Evolutionary conservation across 2,113 vertebrate species (phyloP).

Genomic region (Colius striatus): DNA sequence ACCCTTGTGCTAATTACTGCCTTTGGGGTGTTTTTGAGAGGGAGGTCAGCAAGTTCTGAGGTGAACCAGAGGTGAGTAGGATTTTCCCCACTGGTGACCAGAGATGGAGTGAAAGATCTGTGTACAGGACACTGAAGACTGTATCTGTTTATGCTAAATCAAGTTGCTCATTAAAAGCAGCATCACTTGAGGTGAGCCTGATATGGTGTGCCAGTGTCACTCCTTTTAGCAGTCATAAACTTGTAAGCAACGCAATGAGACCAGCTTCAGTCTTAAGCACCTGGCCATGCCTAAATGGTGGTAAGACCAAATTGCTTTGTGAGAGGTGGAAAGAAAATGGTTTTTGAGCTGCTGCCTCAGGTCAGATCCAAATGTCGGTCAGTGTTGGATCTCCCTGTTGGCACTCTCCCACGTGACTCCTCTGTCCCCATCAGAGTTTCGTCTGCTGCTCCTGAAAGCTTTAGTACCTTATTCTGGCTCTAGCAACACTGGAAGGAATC

Average conservation of each 20-base stretch:
- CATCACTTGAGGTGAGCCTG: background rate
- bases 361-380: background rate
- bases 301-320: background rate
- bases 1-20: background rate
- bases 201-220: background rate
- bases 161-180: constrained; percentile 28
- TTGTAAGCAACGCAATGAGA: background rate
- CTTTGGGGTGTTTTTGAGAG: background rate
- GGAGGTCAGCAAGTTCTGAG: background rate
- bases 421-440: constrained; percentile 6
- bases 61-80: background rate
- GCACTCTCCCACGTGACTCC: background rate
- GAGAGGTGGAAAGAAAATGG: background rate
- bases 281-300: background rate
- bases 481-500: constrained; percentile 28
- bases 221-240: background rate
- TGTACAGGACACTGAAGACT: background rate
- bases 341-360: background rate
- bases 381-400: background rate
- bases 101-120: background rate
- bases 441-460: constrained; percentile 30
- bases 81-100: background rate
- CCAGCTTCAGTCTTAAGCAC: background rate
- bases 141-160: background rate
- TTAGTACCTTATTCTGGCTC: constrained; percentile 17